Evolutionary conservation across 1,140 invertebrate genomes (phyloP).

Genomic region (Drosophila nannoptera): DNA sequence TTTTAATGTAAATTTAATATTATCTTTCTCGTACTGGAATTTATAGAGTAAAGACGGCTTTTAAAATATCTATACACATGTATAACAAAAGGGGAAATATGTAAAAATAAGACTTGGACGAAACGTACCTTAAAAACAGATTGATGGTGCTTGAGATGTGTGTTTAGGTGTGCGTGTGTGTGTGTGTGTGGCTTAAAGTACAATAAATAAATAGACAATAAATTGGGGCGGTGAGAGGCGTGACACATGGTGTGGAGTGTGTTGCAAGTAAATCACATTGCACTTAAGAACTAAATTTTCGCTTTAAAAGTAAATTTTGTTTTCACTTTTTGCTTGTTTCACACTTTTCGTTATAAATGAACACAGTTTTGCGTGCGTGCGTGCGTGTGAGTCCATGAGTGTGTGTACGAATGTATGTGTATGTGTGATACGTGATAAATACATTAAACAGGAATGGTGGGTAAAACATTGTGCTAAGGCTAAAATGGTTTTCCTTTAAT

Average conservation of each 20-base stretch:
- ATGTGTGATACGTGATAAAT: conserved; percentile 59
- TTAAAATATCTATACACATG: conserved; percentile 83
- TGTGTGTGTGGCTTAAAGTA: conserved; percentile 42
- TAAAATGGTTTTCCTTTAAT: conserved; percentile 62
- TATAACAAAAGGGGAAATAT: conserved; percentile 51
- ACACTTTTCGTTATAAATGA: conserved; percentile 50
- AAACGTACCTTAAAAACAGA: conserved; percentile 5
- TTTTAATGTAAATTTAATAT: conserved; percentile 72
- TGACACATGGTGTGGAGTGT: neutral
- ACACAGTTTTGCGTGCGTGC: conserved; percentile 70
- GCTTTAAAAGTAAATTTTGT: conserved; percentile 39
- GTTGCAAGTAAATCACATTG: conserved; percentile 59
- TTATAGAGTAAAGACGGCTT: conserved; percentile 78
- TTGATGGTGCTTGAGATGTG: neutral
- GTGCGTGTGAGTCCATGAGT: conserved; percentile 39
- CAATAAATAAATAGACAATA: conserved; percentile 53
- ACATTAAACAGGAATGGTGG: conserved; percentile 75
- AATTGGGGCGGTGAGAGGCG: conserved; percentile 4
- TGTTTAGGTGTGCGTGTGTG: conserved; percentile 13
- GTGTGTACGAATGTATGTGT: conserved; percentile 26
- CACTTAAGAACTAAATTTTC: conserved; percentile 65
- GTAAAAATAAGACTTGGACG: neutral
- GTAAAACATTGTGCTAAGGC: conserved; percentile 75
- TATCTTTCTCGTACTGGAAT: conserved; percentile 69
- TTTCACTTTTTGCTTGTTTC: neutral